Base-by-base conservation (phyloP, 2,888 invertebrate species). In the Asteroscopus sphinx region DNA sequence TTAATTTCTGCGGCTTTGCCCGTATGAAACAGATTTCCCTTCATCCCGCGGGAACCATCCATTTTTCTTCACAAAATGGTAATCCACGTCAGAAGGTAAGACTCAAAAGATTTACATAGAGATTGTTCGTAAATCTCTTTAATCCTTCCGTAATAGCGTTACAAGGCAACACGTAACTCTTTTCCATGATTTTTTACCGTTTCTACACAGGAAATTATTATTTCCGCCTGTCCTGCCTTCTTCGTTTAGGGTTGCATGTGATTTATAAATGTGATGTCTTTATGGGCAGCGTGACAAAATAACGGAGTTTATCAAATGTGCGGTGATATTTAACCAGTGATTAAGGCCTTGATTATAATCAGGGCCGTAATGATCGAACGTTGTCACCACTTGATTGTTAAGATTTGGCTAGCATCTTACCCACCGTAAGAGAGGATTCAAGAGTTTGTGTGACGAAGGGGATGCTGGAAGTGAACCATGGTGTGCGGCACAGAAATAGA, bases 1-100 rank as follows among this genome's bases (percentile, higher is more conserved):
- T n/a, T 49, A 45, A 49, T 46, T 49, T 28, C 48, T 21, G 32
- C 3, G 32, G 40, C 40, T 57, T 25, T 8, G 9, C 25, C 40
- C 25, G 21, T 35, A 42, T 30, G 32, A 26, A 37, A 47, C 32
- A 42, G 45, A 62, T 56, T 72, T 53, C 16, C 44, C n/a, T 3
- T 1, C 9, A 47, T 40, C 68, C 49, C 46, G 4, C 12, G 21
- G 53, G 53, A 16, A 15, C 35, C 35, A 44, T 51, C 56, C 26
- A 56, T 68, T 62, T 65, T 58, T 59, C 63, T 59, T 53, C 9
- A 5, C 30, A 36, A 54, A 59, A 49, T 46, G 21, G 17, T 70
- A 73, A 56, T 59, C 40, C 47, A 45, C 35, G 39, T 44, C 21
- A 59, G 49, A 56, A 11, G 13, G 17, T n/a, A n/a, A 21, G 11